A percentile compares a stretch with the other conserved stretches of the same genome.
phyloP scores from a whole-genome alignment of 2,113 vertebrate species.

The Anas platyrhynchos region DNA sequence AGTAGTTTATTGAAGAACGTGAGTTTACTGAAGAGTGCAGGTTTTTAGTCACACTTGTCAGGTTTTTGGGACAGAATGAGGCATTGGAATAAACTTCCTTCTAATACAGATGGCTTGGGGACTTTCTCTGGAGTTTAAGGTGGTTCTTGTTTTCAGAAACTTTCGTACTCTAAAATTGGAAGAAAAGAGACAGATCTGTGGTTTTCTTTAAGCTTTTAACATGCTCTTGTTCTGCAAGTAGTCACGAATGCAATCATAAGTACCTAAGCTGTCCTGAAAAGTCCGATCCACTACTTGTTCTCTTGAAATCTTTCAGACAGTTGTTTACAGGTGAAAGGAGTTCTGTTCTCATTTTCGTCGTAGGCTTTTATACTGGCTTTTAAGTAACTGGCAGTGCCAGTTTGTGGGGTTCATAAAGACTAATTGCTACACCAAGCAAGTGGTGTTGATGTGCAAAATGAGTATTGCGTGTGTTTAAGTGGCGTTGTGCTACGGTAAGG shows the following conservation, averaged over 20 bases:
- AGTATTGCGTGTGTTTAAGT: not conserved
- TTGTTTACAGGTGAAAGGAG: not conserved
- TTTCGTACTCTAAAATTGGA: not conserved
- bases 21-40: not conserved
- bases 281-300: fast-evolving
- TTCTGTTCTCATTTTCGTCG: not conserved
- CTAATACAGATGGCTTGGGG: not conserved
- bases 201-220: not conserved
- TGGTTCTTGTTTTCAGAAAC: not conserved
- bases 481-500: fast-evolving
- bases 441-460: not conserved
- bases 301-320: not conserved
- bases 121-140: not conserved
- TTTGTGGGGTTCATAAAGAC: not conserved
- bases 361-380: not conserved
- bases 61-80: not conserved
- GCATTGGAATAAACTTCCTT: not conserved
- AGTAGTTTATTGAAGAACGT: not conserved
- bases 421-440: not conserved
- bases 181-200: fast-evolving
- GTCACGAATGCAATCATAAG: not conserved
- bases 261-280: not conserved
- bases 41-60: not conserved
- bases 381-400: not conserved
- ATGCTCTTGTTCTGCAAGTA: not conserved